Conservation (phyloP, 2,797 vertebrate species). For the Thripadectes ignobilis region DNA sequence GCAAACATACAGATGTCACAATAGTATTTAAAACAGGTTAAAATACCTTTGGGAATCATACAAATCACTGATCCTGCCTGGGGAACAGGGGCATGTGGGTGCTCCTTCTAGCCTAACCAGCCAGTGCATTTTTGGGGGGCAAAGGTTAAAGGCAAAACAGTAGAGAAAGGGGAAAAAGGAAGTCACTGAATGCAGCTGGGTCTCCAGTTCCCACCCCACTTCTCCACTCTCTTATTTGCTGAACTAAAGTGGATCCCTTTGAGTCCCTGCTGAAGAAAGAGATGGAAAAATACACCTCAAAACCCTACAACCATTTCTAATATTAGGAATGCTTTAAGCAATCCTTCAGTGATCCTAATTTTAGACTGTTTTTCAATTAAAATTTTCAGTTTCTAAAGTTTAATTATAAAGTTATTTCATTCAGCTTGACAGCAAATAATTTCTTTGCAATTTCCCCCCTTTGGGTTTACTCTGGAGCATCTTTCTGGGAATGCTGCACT, state of each 20-base stretch:
- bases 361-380: background rate
- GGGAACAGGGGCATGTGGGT: background rate
- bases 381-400: background rate
- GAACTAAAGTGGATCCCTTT: background rate
- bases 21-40: background rate
- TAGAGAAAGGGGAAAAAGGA: fast-evolving
- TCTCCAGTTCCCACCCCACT: background rate
- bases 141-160: background rate
- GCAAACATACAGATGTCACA: background rate
- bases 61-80: background rate
- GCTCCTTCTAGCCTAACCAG: background rate
- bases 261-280: background rate
- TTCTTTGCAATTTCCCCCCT: background rate
- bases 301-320: background rate
- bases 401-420: background rate
- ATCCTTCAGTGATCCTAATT: background rate
- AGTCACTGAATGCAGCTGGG: background rate
- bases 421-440: background rate
- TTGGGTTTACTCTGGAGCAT: background rate
- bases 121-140: background rate
- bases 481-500: background rate
- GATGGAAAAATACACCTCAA: background rate
- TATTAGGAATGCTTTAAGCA: background rate
- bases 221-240: background rate
- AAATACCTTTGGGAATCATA: background rate